Evolutionary conservation across 2,797 vertebrate genomes (phyloP).

Genomic region (Helicolenus hilgendorfi): DNA sequence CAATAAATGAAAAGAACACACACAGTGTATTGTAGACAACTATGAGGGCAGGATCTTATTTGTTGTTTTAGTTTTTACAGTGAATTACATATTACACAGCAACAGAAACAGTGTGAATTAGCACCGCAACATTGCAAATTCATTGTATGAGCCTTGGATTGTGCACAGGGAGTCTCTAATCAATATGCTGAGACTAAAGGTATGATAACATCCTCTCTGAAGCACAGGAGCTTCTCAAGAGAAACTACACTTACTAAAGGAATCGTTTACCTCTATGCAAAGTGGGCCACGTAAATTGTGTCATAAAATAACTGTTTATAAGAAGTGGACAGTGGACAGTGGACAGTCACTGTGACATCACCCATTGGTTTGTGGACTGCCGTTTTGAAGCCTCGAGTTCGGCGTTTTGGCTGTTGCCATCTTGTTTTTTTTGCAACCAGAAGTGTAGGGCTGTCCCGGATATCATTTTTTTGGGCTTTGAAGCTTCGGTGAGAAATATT

Average conservation of each 20-base stretch:
- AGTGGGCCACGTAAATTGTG: neutral
- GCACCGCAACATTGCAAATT: neutral
- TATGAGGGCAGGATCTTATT: neutral
- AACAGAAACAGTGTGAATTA: neutral
- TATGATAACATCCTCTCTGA: neutral
- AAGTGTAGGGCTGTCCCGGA: too few relatives aligned
- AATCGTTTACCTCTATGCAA: neutral
- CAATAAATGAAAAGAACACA: neutral
- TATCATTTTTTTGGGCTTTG: too few relatives aligned
- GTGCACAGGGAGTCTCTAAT: neutral
- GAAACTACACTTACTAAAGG: neutral
- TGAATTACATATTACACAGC: neutral
- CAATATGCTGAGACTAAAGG: neutral
- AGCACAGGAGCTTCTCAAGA: neutral
- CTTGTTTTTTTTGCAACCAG: too few relatives aligned
- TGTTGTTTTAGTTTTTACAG: neutral
- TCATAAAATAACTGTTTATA: too few relatives aligned
- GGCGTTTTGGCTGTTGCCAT: too few relatives aligned
- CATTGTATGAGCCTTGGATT: neutral
- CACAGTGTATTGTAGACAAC: neutral
- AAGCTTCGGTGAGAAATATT: too few relatives aligned
- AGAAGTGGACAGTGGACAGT: too few relatives aligned
- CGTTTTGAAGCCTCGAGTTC: too few relatives aligned
- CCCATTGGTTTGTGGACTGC: too few relatives aligned
- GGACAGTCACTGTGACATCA: too few relatives aligned